Percentiles rank a stretch among this genome's conserved stretches.
Conservation (phyloP, 2,113 vertebrate species). For the Scytalopus superciliaris region DNA sequence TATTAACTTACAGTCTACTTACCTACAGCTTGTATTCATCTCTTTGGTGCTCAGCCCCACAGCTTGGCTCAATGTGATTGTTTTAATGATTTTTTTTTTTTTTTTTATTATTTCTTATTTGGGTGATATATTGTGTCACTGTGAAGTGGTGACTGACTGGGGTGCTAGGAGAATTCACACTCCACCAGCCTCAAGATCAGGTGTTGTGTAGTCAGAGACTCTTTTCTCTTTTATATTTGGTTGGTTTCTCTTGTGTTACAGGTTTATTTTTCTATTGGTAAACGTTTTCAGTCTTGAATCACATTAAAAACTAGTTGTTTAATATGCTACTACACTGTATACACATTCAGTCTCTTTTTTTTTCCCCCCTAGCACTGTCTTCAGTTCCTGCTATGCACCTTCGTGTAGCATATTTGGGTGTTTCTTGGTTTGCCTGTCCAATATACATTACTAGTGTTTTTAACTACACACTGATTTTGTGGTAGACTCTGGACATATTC, state of each 20-base stretch:
- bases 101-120: too few relatives aligned
- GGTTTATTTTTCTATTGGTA: neutral
- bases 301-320: neutral
- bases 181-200: neutral
- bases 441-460: neutral
- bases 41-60: neutral
- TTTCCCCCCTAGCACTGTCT: fast-evolving
- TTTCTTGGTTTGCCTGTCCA: neutral
- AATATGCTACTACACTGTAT: neutral
- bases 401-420: neutral
- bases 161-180: neutral
- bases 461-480: neutral
- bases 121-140: neutral
- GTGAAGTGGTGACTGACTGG: neutral
- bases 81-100: neutral
- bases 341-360: neutral
- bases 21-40: neutral
- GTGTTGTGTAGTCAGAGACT: neutral
- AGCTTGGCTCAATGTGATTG: neutral
- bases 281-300: neutral
- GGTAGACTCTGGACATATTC: neutral
- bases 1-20: neutral
- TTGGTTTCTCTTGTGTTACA: neutral
- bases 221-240: neutral
- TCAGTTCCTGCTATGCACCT: neutral